Percentiles rank a stretch among this genome's conserved stretches.
phyloP scores from a whole-genome alignment of 2,113 vertebrate species.

The Psilopogon haemacephalus region DNA sequence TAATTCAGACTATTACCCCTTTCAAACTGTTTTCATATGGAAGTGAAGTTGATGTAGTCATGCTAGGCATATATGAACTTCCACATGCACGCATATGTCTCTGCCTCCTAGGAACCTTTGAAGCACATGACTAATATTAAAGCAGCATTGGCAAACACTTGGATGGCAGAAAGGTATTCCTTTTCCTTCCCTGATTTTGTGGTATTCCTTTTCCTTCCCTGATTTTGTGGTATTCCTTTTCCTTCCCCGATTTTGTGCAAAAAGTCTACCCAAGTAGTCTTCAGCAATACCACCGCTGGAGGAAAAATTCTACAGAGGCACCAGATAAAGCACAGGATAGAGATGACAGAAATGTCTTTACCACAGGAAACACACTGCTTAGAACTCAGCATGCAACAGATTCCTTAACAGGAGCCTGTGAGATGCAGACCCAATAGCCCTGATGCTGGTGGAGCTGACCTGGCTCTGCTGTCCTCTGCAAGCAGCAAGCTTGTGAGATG shows the following conservation, averaged over 20 bases:
- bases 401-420: not conserved
- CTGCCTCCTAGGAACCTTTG: not conserved
- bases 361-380: accelerated
- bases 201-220: not conserved
- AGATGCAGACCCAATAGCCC: not conserved
- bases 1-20: not conserved
- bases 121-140: not conserved
- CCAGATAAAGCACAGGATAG: not conserved
- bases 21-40: not conserved
- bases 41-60: not conserved
- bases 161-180: not conserved
- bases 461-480: not conserved
- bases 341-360: not conserved
- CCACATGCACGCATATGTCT: accelerated
- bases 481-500: not conserved
- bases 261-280: not conserved
- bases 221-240: not conserved
- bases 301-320: not conserved
- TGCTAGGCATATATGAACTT: not conserved
- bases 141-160: not conserved
- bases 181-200: not conserved
- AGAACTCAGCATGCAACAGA: not conserved
- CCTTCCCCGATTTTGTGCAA: not conserved
- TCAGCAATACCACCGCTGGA: not conserved
- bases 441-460: not conserved